These are phyloP conservation scores for Rattus rattus DNA, from an alignment of 2,113 vertebrate genomes.

Conservation along the genomic window DNA sequence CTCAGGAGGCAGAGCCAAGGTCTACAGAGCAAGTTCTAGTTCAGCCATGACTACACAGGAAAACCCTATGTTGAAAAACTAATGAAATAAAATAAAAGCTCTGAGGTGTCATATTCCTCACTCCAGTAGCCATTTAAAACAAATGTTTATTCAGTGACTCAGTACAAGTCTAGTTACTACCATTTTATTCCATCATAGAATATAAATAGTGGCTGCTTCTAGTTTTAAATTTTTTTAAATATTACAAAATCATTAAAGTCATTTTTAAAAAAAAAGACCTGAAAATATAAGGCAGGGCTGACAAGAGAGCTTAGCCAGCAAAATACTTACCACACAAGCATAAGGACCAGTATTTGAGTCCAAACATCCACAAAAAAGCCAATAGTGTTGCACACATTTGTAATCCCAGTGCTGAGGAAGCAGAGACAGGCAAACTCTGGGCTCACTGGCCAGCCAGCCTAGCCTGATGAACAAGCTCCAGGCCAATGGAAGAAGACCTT, in stretches of 20 bases:
- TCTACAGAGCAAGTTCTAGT: background rate
- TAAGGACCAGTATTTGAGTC: background rate
- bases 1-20: background rate
- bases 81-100: background rate
- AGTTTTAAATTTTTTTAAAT: slow-evolving; percentile 9
- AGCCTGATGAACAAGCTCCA: background rate
- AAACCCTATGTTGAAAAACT: background rate
- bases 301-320: background rate
- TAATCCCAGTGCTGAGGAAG: background rate
- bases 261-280: background rate
- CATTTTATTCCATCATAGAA: background rate
- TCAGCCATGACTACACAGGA: background rate
- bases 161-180: background rate
- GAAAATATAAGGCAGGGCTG: background rate
- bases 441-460: background rate
- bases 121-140: background rate
- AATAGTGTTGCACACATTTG: background rate
- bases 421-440: background rate
- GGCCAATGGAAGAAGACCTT: background rate
- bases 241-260: slow-evolving; percentile 8
- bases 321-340: background rate
- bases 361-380: background rate
- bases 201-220: background rate
- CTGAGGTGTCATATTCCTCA: background rate
- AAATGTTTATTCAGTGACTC: background rate